A percentile compares a stretch with the other conserved stretches of the same genome.
Conservation (phyloP, 2,797 vertebrate genomes). For the Cryptoblepharus egeriae region DNA sequence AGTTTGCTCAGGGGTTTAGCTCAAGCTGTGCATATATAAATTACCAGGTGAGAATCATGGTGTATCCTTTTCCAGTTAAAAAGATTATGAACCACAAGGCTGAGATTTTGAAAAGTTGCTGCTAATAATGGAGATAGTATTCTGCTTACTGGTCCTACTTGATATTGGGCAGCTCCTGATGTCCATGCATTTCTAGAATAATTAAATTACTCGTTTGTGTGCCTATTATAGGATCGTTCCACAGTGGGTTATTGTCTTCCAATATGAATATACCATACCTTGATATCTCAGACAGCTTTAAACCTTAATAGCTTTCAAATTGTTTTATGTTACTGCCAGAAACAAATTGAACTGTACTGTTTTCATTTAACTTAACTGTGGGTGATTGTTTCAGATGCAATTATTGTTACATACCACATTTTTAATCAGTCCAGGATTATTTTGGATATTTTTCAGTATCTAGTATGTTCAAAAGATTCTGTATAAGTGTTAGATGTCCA, state of each 20-base stretch:
- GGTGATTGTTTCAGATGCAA: not conserved
- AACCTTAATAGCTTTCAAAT: not conserved
- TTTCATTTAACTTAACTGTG: not conserved
- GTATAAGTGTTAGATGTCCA: fast-evolving
- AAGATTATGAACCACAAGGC: not conserved
- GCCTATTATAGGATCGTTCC: not conserved
- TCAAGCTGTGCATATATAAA: not conserved
- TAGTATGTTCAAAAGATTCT: not conserved
- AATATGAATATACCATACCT: not conserved
- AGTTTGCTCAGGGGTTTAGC: not conserved
- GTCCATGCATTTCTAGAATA: not conserved
- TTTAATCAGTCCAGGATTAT: not conserved
- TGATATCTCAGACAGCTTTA: not conserved
- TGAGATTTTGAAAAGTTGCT: not conserved
- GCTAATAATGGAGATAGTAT: not conserved
- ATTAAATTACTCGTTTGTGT: not conserved
- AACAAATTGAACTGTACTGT: not conserved
- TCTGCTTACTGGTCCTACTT: not conserved
- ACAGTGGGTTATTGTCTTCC: not conserved
- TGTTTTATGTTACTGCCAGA: not conserved
- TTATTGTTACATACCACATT: not conserved
- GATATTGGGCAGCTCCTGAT: not conserved
- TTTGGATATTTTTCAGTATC: not conserved
- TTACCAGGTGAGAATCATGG: not conserved
- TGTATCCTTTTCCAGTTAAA: not conserved